Evolutionary conservation across 1,140 invertebrate genomes (phyloP).

Genomic region (Hirudo medicinalis): DNA sequence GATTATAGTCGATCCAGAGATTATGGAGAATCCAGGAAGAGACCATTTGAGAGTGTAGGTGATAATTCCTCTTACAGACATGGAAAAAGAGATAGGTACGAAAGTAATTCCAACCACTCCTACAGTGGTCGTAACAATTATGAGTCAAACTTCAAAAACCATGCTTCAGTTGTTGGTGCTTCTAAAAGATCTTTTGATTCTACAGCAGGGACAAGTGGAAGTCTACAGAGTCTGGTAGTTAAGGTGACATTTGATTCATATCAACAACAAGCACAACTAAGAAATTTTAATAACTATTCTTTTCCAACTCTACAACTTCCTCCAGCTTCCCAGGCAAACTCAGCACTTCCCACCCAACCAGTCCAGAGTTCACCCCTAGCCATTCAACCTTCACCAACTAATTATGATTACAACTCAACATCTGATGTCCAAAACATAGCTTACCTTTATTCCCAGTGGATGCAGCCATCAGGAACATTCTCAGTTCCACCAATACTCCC

Average conservation of each 20-base stretch:
- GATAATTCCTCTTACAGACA: too few species aligned
- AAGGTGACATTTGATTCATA: neutral
- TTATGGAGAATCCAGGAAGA: too few species aligned
- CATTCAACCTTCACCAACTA: neutral
- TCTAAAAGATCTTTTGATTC: too few species aligned
- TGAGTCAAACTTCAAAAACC: too few species aligned
- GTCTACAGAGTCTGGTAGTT: too few species aligned
- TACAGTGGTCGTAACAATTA: too few species aligned
- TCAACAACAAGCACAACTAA: conserved; percentile 6
- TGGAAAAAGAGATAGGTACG: too few species aligned
- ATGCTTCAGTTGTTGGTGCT: too few species aligned
- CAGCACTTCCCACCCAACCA: neutral
- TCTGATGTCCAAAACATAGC: conserved; percentile 2
- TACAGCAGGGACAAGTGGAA: too few species aligned
- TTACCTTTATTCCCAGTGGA: neutral
- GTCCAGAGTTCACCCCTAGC: neutral
- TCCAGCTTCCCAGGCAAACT: neutral
- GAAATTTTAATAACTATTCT: conserved; percentile 4
- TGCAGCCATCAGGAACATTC: neutral
- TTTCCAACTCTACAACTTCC: neutral
- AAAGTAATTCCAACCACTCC: too few species aligned
- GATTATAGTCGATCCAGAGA: too few species aligned
- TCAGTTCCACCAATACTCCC: neutral
- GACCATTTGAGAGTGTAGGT: too few species aligned
- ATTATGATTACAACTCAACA: neutral